Evolutionary conservation across 92 coral and sea anemone genomes (phyloP).

Genomic region (Phymanthus crucifer): DNA sequence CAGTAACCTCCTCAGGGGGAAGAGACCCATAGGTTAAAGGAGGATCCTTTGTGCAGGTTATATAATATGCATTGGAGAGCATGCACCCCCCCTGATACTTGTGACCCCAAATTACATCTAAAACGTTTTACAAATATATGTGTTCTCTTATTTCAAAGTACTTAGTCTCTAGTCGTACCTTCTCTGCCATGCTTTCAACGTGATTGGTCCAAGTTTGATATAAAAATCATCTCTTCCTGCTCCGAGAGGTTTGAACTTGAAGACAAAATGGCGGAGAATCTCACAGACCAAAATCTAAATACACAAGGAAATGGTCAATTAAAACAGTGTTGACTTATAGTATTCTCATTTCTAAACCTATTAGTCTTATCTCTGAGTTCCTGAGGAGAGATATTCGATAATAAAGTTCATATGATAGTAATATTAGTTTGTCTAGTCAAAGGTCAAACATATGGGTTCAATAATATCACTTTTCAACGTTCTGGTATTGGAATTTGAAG

Average conservation of each 20-base stretch:
- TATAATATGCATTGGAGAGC: no score
- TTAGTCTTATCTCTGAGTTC: background rate
- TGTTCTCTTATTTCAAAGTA: background rate
- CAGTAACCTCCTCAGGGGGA: no score
- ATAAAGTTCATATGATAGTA: background rate
- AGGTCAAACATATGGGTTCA: no score
- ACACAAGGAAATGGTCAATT: background rate
- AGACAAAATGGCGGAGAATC: constrained; percentile 56
- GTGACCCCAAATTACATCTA: background rate
- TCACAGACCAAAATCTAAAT: constrained; percentile 68
- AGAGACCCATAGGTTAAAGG: no score
- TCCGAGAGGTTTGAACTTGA: constrained; percentile 36
- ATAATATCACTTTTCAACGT: background rate
- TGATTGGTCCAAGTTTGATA: constrained; percentile 54
- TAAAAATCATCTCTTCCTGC: constrained; percentile 36
- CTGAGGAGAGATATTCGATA: background rate
- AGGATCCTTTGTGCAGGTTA: no score
- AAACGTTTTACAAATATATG: background rate
- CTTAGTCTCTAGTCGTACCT: constrained; percentile 37
- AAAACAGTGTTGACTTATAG: background rate
- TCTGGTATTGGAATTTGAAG: background rate
- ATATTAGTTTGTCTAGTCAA: background rate
- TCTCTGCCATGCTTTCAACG: constrained; percentile 70
- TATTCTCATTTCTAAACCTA: background rate
- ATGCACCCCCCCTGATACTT: no score